These are phyloP conservation scores for Megalops cyprinoides DNA, from an alignment of 2,797 vertebrate genomes.

Conservation along the genomic window DNA sequence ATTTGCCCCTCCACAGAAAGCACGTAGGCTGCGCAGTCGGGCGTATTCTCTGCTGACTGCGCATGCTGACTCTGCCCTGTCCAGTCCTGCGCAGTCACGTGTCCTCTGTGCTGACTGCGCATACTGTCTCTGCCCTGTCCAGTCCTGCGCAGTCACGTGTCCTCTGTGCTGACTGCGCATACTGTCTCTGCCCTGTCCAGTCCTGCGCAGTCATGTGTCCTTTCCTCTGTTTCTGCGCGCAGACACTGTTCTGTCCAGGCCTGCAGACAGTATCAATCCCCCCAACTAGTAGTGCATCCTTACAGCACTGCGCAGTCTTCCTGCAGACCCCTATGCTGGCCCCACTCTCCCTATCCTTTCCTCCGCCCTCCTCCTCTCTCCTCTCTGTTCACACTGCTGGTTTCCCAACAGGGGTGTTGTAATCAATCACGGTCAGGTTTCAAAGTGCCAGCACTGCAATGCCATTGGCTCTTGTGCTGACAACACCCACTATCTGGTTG, in stretches of 20 bases:
- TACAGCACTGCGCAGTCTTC: background rate
- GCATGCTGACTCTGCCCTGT: too few relatives aligned
- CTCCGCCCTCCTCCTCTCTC: background rate
- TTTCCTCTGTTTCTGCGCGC: background rate
- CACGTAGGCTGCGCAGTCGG: too few relatives aligned
- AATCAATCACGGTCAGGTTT: slow-evolving; percentile 37
- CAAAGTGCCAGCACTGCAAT: slow-evolving; percentile 17
- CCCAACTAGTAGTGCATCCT: too few relatives aligned
- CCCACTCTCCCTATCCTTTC: background rate
- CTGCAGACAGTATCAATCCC: too few relatives aligned
- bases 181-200: background rate
- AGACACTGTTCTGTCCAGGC: background rate
- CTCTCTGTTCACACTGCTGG: background rate
- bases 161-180: background rate
- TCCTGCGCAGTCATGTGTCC: background rate
- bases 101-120: background rate
- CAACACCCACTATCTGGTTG: slow-evolving; percentile 48
- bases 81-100: background rate
- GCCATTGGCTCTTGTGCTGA: slow-evolving; percentile 45
- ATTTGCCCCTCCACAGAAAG: background rate
- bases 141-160: background rate
- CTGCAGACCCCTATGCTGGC: background rate
- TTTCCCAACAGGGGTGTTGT: slow-evolving; percentile 24
- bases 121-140: background rate
- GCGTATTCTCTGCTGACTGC: too few relatives aligned